Evolutionary conservation across 2,888 invertebrate genomes (phyloP), one percentile per base, ranked within the genome.

Genomic region (Merodon equestris): DNA sequence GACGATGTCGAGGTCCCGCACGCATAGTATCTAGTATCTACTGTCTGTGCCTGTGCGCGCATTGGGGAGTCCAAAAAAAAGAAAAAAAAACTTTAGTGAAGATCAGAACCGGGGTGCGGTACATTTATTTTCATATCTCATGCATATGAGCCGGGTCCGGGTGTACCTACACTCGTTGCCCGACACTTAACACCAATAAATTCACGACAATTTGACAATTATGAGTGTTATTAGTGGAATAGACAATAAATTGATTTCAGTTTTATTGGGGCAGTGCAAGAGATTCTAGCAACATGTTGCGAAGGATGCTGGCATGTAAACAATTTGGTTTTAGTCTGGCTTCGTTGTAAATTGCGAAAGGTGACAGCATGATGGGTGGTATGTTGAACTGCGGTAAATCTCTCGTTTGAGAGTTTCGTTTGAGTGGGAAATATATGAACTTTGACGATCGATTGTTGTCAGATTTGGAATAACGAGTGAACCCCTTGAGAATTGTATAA

Each of bases 161-260:
- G 27, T 27, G 7, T 27, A 2, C 7, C 27, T 42, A 70, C 53
- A 61, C 68, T 73, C 45, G 45, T 36, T 73, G 67, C 34, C 73
- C 73, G 76, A 72, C 76, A 77, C 58, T 67, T 77, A 68, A 77
- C 77, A 77, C 67, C 77, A 73, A 79, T 79, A 79, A 73, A 79
- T 79, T 79, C 74, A 79, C 79, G 74, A 77, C 79, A 87, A 87
- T 87, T 87, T 87, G 87, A 87, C 87, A 87, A 87, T 87, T 87
- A 87, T 87, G 87, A 87, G 86, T 86, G 84, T 87, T 87, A 87
- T 87, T 87, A 87, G 87, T 87, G 86, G 85, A 87, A 87, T 87
- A 86, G 86, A 87, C 86, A 87, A 87, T 86, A 86, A 87, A 87
- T 87, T 85, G 83, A 85, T 85, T 86, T 86, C 85, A 54, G 47